Evolutionary conservation across 30 jellyfish, hydroid and myxozoan genomes (phyloP), one percentile per base, ranked within the genome.

Genomic region (Catostylus mosaicus): DNA sequence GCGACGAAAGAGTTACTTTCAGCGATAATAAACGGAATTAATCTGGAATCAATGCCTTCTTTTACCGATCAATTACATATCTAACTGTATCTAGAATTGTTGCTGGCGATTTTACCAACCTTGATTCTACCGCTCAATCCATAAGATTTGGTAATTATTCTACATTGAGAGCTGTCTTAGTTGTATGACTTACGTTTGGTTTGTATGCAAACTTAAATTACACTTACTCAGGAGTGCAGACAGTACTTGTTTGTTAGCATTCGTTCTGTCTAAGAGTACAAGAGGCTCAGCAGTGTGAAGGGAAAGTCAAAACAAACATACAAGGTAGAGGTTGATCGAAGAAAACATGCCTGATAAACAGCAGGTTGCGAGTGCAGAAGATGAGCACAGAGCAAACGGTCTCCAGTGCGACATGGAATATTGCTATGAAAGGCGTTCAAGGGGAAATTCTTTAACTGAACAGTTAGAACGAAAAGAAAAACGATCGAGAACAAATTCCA

Each of bases 401-500:
- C 31, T 65, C 56, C 54, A 65, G 51, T 3, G 26, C 4, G 80
- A 20, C 10, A 6, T 37, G 62, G 57, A 68, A 11, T 68, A 22
- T 68, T 68, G 64, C 11, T 3, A 26, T 18, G 78, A 8, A 48
- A 48, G 26, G 59, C 27, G 18, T 10, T 73, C 84, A 24, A 26
- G 84, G 59, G 30, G 72, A 9, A 48, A 24, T 11, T 46, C 84
- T 7, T 73, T n/a, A n/a, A n/a, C n/a, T n/a, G n/a, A n/a, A n/a
- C n/a, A n/a, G n/a, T n/a, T n/a, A n/a, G n/a, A n/a, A n/a, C n/a
- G n/a, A n/a, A n/a, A n/a, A 8, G 6, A 11, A 31, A 61, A 35
- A 34, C 19, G 33, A 10, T 74, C 75, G 12, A 26, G 61, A 6
- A 32, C 64, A 23, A 48, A 24, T n/a, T 74, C 85, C 20, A 12